Evolutionary conservation across 2,797 vertebrate genomes (phyloP).

Genomic region (Anableps anableps): DNA sequence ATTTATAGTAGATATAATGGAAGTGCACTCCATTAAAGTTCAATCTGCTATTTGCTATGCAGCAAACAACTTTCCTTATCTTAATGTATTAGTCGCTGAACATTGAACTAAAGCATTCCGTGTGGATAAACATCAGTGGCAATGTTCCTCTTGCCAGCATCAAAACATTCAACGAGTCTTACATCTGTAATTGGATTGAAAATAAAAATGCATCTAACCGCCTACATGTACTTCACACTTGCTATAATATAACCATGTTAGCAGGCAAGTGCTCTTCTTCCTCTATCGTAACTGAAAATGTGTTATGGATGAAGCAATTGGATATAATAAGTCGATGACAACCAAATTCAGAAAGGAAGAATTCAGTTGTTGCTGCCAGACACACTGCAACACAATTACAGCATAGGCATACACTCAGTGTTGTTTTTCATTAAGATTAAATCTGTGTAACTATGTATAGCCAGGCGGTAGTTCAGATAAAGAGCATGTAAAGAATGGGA

Average conservation of each 20-base stretch:
- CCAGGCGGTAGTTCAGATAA: constrained; percentile 31
- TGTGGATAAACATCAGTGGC: not conserved
- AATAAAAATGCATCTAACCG: constrained; percentile 52
- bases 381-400: constrained; percentile 7
- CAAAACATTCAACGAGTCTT: constrained; percentile 11
- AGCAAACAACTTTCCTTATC: not conserved
- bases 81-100: not conserved
- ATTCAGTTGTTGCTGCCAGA: constrained; percentile 54
- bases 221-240: constrained; percentile 55
- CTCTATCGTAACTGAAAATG: constrained; percentile 39
- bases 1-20: not conserved
- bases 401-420: constrained; percentile 9
- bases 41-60: not conserved
- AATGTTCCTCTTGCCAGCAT: not conserved
- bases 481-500: constrained; percentile 25
- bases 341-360: constrained; percentile 60
- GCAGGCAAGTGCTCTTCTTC: constrained; percentile 10
- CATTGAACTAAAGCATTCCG: not conserved
- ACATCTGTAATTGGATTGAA: constrained; percentile 36
- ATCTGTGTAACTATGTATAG: constrained; percentile 5
- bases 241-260: constrained; percentile 21
- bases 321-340: constrained; percentile 30
- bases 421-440: constrained; percentile 15
- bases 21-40: not conserved
- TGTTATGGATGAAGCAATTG: constrained; percentile 24